Conservation (phyloP, 1,140 invertebrate genomes). For the Cardiocondyla obscurior region DNA sequence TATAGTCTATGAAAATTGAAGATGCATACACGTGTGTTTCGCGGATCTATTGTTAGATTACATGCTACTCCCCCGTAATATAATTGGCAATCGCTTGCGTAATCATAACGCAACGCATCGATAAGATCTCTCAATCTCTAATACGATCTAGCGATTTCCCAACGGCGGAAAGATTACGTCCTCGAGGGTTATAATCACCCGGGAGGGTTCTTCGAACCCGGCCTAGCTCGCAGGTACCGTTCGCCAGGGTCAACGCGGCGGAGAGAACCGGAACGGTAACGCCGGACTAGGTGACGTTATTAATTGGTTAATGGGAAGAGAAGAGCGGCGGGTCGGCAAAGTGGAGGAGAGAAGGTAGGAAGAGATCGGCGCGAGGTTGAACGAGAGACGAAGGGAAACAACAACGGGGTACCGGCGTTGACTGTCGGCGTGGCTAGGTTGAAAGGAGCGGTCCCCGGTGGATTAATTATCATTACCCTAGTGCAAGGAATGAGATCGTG, state of each 20-base stretch:
- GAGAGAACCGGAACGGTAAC: constrained; percentile 76
- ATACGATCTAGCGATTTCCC: constrained; percentile 29
- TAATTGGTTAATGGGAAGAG: constrained; percentile 81
- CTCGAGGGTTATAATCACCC: constrained; percentile 73
- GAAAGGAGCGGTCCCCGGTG: constrained; percentile 74
- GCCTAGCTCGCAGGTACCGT: constrained; percentile 73
- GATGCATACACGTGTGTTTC: neutral
- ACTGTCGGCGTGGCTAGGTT: constrained; percentile 62
- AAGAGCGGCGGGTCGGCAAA: constrained; percentile 53
- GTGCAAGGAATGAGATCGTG: constrained; percentile 80
- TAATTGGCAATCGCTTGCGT: constrained; percentile 20
- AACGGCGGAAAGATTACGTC: constrained; percentile 64
- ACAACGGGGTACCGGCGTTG: constrained; percentile 58
- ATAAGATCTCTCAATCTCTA: constrained; percentile 19
- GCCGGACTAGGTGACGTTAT: constrained; percentile 77
- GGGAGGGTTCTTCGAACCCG: constrained; percentile 66
- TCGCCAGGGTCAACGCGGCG: constrained; percentile 71
- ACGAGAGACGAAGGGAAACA: constrained; percentile 36
- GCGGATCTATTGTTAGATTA: neutral
- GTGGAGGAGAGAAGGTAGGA: constrained; percentile 13
- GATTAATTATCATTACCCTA: constrained; percentile 82
- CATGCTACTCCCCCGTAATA: neutral
- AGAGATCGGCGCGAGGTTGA: constrained; percentile 10
- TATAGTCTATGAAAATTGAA: neutral
- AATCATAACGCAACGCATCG: constrained; percentile 14